Conservation (phyloP, 2,113 vertebrate species). For the Podarcis raffonei region DNA sequence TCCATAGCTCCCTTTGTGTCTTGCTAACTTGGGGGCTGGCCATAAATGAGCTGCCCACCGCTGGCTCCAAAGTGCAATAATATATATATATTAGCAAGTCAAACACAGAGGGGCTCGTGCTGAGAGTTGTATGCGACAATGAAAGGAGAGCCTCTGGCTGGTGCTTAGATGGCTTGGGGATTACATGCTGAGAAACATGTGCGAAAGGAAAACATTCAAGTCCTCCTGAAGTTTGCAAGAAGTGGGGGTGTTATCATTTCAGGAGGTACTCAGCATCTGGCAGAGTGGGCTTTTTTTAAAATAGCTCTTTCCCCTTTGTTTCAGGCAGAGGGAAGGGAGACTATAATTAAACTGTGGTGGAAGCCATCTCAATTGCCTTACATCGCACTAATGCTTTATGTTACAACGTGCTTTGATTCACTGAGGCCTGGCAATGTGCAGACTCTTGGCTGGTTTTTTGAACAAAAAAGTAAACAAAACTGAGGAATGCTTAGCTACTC, state of each 20-base stretch:
- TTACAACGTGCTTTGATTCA: constrained; percentile 17
- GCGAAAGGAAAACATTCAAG: not conserved
- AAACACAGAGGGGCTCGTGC: not conserved
- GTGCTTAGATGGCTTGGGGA: not conserved
- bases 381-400: not conserved
- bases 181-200: constrained; percentile 7
- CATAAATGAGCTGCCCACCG: not conserved
- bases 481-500: not conserved
- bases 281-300: not conserved
- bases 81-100: not conserved
- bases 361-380: not conserved
- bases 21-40: not conserved
- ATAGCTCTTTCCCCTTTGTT: not conserved
- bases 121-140: not conserved
- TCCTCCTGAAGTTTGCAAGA: not conserved
- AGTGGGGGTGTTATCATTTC: not conserved
- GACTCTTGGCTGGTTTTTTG: not conserved
- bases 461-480: not conserved
- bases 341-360: not conserved
- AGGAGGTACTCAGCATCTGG: not conserved
- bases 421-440: constrained; percentile 29
- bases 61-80: not conserved
- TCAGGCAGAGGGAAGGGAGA: not conserved
- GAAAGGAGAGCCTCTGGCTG: not conserved
- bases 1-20: no score